Evolutionary conservation across 2,797 vertebrate genomes (phyloP).

Genomic region (Labroides dimidiatus): DNA sequence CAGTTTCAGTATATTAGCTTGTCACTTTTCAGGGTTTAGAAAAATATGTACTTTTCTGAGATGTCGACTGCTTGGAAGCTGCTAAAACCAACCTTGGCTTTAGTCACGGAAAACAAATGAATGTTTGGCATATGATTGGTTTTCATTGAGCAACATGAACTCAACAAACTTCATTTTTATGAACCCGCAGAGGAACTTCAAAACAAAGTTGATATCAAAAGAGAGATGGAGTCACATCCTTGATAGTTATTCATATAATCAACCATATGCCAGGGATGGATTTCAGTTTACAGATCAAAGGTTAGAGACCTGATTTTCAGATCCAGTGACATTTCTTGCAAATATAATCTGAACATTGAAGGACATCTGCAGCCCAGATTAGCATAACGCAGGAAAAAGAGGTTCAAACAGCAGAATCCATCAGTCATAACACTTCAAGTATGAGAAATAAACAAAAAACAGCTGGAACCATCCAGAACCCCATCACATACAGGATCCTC

Average conservation of each 20-base stretch:
- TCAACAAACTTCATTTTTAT: background rate
- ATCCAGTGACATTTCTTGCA: background rate
- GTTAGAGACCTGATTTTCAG: background rate
- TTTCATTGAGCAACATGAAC: slow-evolving; percentile 1
- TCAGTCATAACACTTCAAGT: background rate
- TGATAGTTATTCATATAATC: no score
- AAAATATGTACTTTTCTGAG: slow-evolving; percentile 2
- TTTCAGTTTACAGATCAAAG: background rate
- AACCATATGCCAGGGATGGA: background rate
- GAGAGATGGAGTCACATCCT: background rate
- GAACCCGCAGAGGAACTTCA: background rate
- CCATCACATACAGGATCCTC: background rate
- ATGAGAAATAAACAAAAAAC: background rate
- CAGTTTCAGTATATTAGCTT: slow-evolving; percentile 28
- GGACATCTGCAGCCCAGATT: background rate
- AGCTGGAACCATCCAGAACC: background rate
- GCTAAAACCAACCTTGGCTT: slow-evolving; percentile 3
- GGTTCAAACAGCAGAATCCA: background rate
- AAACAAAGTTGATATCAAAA: background rate
- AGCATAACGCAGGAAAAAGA: background rate
- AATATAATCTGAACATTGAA: background rate
- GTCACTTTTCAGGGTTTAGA: slow-evolving; percentile 16
- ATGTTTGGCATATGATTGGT: slow-evolving; percentile 2
- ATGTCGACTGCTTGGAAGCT: slow-evolving; percentile 16
- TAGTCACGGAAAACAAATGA: background rate